These are phyloP conservation scores for Tragelaphus imberbis DNA, from an alignment of 2,113 vertebrate genomes.

Conservation along the genomic window DNA sequence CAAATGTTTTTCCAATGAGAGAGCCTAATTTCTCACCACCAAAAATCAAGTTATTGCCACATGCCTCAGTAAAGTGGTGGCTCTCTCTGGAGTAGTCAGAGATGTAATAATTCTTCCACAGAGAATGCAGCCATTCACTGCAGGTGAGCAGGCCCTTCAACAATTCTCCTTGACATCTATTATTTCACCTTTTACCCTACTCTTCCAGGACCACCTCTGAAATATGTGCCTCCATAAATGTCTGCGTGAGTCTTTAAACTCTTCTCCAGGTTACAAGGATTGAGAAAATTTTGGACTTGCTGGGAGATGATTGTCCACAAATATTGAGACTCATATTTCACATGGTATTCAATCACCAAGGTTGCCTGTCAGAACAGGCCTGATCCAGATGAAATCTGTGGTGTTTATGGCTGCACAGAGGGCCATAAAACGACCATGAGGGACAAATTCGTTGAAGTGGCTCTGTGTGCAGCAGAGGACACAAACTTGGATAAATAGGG, in stretches of 20 bases:
- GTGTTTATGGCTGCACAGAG: conserved; percentile 73
- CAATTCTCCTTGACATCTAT: conserved; percentile 68
- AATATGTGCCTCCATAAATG: conserved; percentile 64
- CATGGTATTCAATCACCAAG: conserved; percentile 76
- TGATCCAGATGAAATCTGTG: conserved; percentile 78
- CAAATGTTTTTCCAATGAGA: background rate
- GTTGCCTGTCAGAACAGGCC: conserved; percentile 73
- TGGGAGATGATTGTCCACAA: conserved; percentile 66
- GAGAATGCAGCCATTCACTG: background rate
- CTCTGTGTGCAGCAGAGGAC: conserved; percentile 77
- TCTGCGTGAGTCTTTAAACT: conserved; percentile 70
- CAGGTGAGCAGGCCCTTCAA: conserved; percentile 67
- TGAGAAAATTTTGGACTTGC: conserved; percentile 77
- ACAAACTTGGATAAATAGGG: conserved; percentile 80
- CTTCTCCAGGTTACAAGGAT: conserved; percentile 75
- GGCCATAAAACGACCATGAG: conserved; percentile 79
- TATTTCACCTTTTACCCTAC: conserved; percentile 67
- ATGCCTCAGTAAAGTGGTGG: too few species aligned
- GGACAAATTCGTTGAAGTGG: conserved; percentile 78
- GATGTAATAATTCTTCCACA: background rate
- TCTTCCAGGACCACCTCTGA: conserved; percentile 74
- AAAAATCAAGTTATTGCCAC: background rate
- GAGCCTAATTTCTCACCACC: background rate
- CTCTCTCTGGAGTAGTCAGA: background rate
- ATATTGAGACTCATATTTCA: conserved; percentile 74